A percentile compares a stretch with the other conserved stretches of the same genome.
Conservation (phyloP, 2,113 vertebrate genomes). For the Microtus pennsylvanicus region DNA sequence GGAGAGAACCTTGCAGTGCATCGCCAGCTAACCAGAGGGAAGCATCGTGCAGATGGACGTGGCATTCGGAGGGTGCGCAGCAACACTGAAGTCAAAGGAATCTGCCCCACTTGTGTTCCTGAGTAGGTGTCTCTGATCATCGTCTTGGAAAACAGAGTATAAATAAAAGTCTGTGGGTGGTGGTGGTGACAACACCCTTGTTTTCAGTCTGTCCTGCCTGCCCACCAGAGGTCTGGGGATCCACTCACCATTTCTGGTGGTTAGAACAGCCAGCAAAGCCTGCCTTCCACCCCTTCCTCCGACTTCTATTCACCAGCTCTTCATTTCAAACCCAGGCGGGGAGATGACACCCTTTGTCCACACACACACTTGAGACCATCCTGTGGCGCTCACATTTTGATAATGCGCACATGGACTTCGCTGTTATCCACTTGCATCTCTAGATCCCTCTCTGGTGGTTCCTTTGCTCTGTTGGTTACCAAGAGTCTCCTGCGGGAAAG, state of each 20-base stretch:
- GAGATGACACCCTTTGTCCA: not conserved
- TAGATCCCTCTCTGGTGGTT: not conserved
- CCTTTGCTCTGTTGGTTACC: not conserved
- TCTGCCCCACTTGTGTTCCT: slow-evolving; percentile 19
- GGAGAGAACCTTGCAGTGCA: not conserved
- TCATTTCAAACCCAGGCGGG: not conserved
- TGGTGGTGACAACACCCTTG: not conserved
- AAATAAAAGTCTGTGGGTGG: slow-evolving; percentile 79
- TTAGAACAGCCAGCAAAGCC: not conserved
- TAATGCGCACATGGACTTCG: not conserved
- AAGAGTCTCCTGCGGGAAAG: not conserved
- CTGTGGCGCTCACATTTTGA: not conserved
- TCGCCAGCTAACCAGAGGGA: not conserved
- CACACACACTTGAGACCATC: not conserved
- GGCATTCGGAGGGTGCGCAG: not conserved
- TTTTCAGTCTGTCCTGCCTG: slow-evolving; percentile 56
- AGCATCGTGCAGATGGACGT: too few species aligned
- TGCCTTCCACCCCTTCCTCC: not conserved
- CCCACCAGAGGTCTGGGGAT: slow-evolving; percentile 12
- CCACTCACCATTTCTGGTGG: not conserved
- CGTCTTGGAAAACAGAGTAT: slow-evolving; percentile 67
- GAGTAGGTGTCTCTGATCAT: slow-evolving; percentile 68
- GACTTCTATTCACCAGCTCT: not conserved
- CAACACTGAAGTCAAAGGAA: not conserved
- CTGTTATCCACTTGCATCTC: not conserved